Base-by-base conservation (phyloP, 2,113 vertebrate species). In the Scomber scombrus region DNA sequence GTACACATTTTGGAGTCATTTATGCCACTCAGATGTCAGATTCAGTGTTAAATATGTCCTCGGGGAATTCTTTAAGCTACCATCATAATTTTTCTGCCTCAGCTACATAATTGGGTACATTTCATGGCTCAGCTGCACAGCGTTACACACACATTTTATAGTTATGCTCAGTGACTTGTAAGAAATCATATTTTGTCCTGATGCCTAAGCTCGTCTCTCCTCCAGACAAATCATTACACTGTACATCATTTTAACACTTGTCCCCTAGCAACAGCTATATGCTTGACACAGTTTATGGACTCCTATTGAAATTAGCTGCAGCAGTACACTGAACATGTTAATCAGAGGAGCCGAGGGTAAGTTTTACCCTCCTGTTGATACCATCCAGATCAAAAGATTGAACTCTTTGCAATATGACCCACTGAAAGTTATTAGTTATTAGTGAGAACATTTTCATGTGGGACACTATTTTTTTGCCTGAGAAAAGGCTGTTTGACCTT, bases 171-270 rank as follows among this genome's bases (percentile, higher is more conserved):
- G 49, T 5, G 0, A 18, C 51, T 31, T 26, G 58, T n/a, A 45
- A 43, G 54, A 50, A 16, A 66, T 64, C 13, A 5, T 47, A 0
- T 14, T 54, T 46, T 15, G 21, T 46, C 13, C 43, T 55, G 57
- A 71, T 61, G 61, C 34, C 45, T 70, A 4, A 5, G 12, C 50
- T 40, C 5, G 0, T 57, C 55, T 63, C 43, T 23, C 49, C 15
- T 71, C 45, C 43, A 65, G 55, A 65, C 31, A 34, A 19, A 57
- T 78, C 23, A 64, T 56, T 52, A 31, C 23, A 26, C 23, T 26
- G 23, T 13, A 15, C 4, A 9, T 23, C n/a, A 80, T 75, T 67
- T 34, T 9, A 86, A 85, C 51, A 55, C 14, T 54, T 50, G 18
- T 43, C 14, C 49, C 31, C 51, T 51, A 34, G 26, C 3, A 51